phyloP scores from a whole-genome alignment of 1,140 invertebrate genomes.

The Colletes gigas region DNA sequence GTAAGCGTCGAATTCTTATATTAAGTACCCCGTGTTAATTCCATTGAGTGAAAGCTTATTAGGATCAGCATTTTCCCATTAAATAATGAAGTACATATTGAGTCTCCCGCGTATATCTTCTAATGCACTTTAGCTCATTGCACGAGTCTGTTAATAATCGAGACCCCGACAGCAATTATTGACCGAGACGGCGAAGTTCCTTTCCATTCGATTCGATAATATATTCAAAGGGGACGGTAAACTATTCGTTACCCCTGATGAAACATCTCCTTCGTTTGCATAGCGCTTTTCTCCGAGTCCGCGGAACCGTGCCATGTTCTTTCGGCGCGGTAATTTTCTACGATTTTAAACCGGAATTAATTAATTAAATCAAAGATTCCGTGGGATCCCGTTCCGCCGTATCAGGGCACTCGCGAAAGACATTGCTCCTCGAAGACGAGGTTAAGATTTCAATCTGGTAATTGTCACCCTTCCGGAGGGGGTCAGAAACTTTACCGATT shows the following conservation, averaged over 20 bases:
- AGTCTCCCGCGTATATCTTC: not conserved
- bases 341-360: conserved; percentile 25
- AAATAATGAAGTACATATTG: not conserved
- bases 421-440: not conserved
- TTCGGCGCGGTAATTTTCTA: conserved; percentile 23
- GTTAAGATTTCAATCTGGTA: conserved; percentile 46
- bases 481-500: not conserved
- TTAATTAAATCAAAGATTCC: conserved; percentile 43
- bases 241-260: conserved; percentile 9
- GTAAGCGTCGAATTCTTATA: too few relatives aligned
- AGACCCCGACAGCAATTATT: conserved; percentile 5
- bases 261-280: conserved; percentile 27
- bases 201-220: conserved; percentile 13
- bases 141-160: not conserved
- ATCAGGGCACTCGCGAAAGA: not conserved
- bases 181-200: not conserved
- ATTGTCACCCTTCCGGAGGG: conserved; percentile 21
- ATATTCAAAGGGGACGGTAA: conserved; percentile 18
- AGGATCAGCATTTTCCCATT: not conserved
- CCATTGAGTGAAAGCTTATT: not conserved
- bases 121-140: not conserved
- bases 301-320: not conserved
- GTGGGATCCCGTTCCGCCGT: conserved; percentile 2
- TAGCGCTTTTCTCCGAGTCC: not conserved
- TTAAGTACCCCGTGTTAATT: too few relatives aligned